Evolutionary conservation across 2,797 vertebrate genomes (phyloP), one percentile per base, ranked within the genome.

Genomic region (Gastrophryne carolinensis): DNA sequence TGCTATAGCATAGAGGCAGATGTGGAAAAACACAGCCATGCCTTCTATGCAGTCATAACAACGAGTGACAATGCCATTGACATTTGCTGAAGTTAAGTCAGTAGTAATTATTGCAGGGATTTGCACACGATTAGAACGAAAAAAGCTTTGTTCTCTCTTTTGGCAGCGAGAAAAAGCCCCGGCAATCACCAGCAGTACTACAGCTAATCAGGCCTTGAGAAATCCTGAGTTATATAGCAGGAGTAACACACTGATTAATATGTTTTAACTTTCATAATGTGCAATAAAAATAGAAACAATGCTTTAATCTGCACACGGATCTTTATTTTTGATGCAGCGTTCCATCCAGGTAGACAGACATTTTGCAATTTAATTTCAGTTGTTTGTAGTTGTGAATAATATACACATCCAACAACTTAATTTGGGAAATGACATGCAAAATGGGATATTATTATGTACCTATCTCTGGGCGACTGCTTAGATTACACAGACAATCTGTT

Each of bases 401-500:
- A 3, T 29, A 67, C 21, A 60, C 19, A 52, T 52, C 11, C 39
- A 58, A 54, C 50, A 58, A 41, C 56, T 58, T 67, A 34, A 49
- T 67, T 57, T 56, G 17, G 39, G 60, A 67, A 58, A 67, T 67
- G 63, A 35, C 35, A 65, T 57, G 34, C 12, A 57, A 74, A 74
- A 74, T 34, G 30, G 52, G 63, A 74, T 27, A 49, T 64, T 34
- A 74, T 49, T 73, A 26, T 30, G 50, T 32, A 47, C 52, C 53
- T 47, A 71, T 58, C 37, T 71, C 54, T 47, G 37, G 47, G 56
- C 49, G 23, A 63, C 34, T 10, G 23, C 27, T 26, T 29, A 66
- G 62, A 73, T 73, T 73, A 73, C 52, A 56, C 27, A 56, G 71
- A 50, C 62, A 74, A 74, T 74, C 61, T 56, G 62, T 74, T 74